These are phyloP conservation scores for Heliocidaris tuberculata DNA, from an alignment of 35 echinoderm and acorn worm genomes.

Conservation along the genomic window DNA sequence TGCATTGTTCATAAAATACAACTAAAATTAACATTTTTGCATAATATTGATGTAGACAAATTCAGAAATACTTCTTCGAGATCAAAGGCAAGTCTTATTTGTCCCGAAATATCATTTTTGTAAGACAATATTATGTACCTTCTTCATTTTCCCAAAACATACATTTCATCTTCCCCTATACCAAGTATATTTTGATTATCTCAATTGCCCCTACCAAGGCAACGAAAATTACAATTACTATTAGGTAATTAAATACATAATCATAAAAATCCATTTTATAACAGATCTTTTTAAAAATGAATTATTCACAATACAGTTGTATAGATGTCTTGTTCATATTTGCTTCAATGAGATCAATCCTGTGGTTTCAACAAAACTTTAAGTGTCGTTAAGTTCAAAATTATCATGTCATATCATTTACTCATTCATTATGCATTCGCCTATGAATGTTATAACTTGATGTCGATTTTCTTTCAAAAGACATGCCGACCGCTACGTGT, in stretches of 20 bases:
- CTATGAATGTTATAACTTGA: background rate
- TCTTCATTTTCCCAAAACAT: too few relatives aligned
- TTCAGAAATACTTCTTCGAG: background rate
- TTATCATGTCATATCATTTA: background rate
- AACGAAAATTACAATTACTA: too few relatives aligned
- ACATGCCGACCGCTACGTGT: constrained; percentile 50
- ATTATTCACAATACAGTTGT: background rate
- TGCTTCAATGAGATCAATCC: background rate
- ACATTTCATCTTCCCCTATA: too few relatives aligned
- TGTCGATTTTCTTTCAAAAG: constrained; percentile 22
- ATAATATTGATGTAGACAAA: too few relatives aligned
- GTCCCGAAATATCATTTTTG: background rate
- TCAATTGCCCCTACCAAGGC: too few relatives aligned
- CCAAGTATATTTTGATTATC: too few relatives aligned
- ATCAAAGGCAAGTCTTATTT: background rate
- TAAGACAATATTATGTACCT: too few relatives aligned
- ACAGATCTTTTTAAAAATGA: too few relatives aligned
- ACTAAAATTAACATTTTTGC: background rate
- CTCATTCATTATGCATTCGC: background rate
- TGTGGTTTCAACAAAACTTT: background rate
- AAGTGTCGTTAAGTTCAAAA: background rate
- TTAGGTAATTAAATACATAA: too few relatives aligned
- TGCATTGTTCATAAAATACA: background rate
- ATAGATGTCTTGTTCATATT: background rate
- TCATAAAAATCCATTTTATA: too few relatives aligned